phyloP scores from a whole-genome alignment of 2,113 vertebrate species.

The Nymphicus hollandicus region DNA sequence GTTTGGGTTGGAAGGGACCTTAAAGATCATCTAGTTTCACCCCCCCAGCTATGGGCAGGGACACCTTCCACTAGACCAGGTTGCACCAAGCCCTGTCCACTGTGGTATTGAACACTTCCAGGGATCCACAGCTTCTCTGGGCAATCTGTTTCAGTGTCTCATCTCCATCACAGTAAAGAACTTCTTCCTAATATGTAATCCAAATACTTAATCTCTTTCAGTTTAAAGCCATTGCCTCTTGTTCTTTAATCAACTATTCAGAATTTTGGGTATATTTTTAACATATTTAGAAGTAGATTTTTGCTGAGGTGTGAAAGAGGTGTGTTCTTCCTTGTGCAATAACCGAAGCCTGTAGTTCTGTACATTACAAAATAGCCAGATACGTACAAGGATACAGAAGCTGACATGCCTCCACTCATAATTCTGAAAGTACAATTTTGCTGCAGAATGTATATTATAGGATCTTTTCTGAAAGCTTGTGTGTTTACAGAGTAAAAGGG shows the following conservation, averaged over 20 bases:
- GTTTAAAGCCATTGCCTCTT: not conserved
- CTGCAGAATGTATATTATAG: not conserved
- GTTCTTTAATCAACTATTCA: not conserved
- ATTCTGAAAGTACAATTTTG: not conserved
- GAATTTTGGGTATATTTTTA: not conserved
- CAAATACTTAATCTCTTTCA: not conserved
- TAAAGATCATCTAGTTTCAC: not conserved
- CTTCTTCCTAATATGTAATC: not conserved
- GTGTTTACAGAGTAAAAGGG: not conserved
- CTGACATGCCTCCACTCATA: not conserved
- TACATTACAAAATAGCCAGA: not conserved
- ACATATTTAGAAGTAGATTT: not conserved
- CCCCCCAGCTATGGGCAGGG: not conserved
- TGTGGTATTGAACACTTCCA: not conserved
- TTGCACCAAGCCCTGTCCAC: not conserved
- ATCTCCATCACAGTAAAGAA: not conserved
- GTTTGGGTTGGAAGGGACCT: not conserved
- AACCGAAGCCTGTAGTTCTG: not conserved
- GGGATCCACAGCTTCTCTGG: not conserved
- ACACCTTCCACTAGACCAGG: not conserved
- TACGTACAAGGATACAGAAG: not conserved
- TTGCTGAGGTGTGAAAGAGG: not conserved
- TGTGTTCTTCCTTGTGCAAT: not conserved
- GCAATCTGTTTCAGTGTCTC: not conserved
- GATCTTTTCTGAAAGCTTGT: not conserved